Conservation (phyloP, 2,888 invertebrate species). For the Cylindroiulus punctatus region DNA sequence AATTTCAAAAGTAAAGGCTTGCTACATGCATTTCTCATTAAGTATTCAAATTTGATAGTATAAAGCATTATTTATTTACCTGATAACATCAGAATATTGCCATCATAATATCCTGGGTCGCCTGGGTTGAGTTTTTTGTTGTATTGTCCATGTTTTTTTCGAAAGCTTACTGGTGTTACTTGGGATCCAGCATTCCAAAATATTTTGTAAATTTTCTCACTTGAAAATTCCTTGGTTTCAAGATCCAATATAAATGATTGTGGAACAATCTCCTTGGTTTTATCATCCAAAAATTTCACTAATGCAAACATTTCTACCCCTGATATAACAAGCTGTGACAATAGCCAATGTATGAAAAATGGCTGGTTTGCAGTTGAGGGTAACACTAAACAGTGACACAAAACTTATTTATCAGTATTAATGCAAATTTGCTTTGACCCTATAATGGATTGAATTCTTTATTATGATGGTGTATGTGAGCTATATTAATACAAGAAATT, state of each 20-base stretch:
- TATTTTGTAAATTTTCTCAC: not conserved
- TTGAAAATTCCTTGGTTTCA: not conserved
- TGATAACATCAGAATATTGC: not conserved
- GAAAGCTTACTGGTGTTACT: not conserved
- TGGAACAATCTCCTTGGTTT: not conserved
- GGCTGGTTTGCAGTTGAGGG: not conserved
- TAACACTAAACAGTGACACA: not conserved
- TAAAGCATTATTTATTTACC: not conserved
- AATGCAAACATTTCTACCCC: not conserved
- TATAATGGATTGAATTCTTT: no score
- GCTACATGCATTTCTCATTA: not conserved
- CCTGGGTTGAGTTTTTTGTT: constrained; percentile 1
- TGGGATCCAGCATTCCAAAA: not conserved
- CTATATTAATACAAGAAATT: no score
- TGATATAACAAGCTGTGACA: not conserved
- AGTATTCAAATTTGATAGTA: not conserved
- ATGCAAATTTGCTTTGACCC: no score
- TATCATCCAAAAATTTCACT: not conserved
- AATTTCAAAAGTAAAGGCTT: not conserved
- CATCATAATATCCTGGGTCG: not conserved
- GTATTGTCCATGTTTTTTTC: not conserved
- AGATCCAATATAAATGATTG: not conserved
- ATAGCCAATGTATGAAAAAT: not conserved
- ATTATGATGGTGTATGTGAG: no score
- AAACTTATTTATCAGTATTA: not conserved